phyloP scores from a whole-genome alignment of 2,888 invertebrate species.

The Clostera curtula region DNA sequence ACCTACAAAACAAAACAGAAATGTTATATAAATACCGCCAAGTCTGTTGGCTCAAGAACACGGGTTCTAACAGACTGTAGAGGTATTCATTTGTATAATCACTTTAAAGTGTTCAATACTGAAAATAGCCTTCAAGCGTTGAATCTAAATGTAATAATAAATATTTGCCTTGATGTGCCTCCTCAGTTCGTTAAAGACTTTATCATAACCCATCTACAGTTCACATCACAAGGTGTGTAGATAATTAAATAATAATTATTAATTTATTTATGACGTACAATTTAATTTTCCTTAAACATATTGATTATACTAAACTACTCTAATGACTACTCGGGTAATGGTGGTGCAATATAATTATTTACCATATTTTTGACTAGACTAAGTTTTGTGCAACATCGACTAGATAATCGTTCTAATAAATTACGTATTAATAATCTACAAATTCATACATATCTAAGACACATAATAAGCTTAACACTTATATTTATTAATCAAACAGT shows the following conservation, averaged over 20 bases:
- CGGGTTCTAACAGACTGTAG: conserved; percentile 58
- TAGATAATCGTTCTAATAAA: conserved; percentile 15
- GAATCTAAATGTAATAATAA: conserved; percentile 5
- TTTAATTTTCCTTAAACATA: conserved; percentile 6
- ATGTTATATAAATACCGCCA: conserved; percentile 45
- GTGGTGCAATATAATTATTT: conserved; percentile 14
- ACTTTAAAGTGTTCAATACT: conserved; percentile 1
- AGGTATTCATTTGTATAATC: conserved; percentile 45
- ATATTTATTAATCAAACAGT: no score
- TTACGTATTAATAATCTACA: conserved; percentile 18
- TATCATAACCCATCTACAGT: conserved; percentile 35
- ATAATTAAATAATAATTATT: conserved; percentile 3
- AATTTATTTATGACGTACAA: conserved; percentile 5
- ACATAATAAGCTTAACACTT: no score
- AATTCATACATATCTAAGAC: conserved; percentile 16
- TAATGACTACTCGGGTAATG: no score
- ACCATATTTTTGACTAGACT: conserved; percentile 6
- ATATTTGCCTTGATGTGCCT: conserved; percentile 52
- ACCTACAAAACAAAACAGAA: no score
- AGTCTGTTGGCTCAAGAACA: conserved; percentile 71
- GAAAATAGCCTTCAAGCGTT: background rate
- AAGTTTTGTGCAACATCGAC: conserved; percentile 27
- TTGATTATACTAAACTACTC: no score
- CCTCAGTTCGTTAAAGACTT: conserved; percentile 42
- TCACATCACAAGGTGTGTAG: conserved; percentile 42